Base-by-base conservation (phyloP, 2,113 vertebrate species). In the Callocephalon fimbriatum region DNA sequence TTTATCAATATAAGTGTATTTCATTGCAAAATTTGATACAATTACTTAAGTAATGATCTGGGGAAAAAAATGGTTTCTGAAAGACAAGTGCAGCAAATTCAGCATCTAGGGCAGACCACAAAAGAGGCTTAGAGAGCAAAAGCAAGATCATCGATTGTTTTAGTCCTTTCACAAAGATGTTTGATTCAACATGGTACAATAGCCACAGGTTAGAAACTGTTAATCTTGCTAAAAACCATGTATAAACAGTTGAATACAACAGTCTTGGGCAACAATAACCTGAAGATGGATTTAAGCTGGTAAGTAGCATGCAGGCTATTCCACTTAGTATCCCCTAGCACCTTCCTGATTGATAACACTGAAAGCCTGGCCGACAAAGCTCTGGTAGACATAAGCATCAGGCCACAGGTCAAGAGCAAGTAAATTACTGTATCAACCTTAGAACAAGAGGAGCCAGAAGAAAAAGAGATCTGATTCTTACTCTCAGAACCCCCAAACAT, bases 401-500 rank as follows among this genome's bases (percentile, higher is more conserved):
- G 18, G 11, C 2, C 29, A 44, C 11, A 37, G 6, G 15, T 27
- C 25, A 88, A 75, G 10, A 67, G 7, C 32, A 76, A 75, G 45
- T 21, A 66, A 74, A 26, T 62, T 74, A 58, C 16, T 44, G 15
- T 10, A 27, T 4, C 10, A 79, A 58, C 21, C 21, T 47, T 48
- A 78, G 92, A 81, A 44, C 4, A 44, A 45, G 9, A 75, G 23
- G 5, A 42, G 3, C 6, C 4, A 1, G 15, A 75, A 82, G 12
- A 58, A 88, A 62, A 32, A 26, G 11, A 45, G 0, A 20, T 48
- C 16, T 29, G 4, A 10, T 66, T 48, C 18, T 66, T 14, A 45
- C 7, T 40, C 9, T 42, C 70, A 45, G 7, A 84, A n/a, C 0
- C 2, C 12, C 9, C 6, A 0, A 37, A 51, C 78, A 59, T 45